phyloP scores from a whole-genome alignment of 1,140 invertebrate species.

The Drosophila pallidifrons region DNA sequence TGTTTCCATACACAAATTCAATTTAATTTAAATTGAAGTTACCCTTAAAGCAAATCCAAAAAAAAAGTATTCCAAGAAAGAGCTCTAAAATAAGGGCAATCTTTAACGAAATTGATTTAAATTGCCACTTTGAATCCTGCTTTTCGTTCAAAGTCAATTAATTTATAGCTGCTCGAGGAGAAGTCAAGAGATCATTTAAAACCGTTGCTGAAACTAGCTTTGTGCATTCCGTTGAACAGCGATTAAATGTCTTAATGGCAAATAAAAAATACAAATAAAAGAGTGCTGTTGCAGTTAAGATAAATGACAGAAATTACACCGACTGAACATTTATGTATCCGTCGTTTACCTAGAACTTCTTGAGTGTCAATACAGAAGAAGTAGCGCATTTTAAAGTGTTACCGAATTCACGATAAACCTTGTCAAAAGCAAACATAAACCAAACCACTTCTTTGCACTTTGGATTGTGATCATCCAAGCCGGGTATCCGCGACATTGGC shows the following conservation, averaged over 20 bases:
- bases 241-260: neutral
- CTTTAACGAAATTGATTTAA: too few species aligned
- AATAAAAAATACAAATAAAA: neutral
- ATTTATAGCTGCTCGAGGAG: too few species aligned
- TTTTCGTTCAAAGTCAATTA: too few species aligned
- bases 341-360: neutral
- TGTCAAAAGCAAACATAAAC: constrained; percentile 5
- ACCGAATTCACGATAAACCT: constrained; percentile 2
- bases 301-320: too few species aligned
- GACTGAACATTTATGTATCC: neutral
- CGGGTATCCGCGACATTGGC: neutral
- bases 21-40: too few species aligned
- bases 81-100: too few species aligned
- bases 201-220: too few species aligned
- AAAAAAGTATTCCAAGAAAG: too few species aligned
- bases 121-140: too few species aligned
- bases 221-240: neutral
- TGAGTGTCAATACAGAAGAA: neutral
- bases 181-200: too few species aligned
- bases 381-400: neutral
- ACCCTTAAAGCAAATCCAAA: too few species aligned
- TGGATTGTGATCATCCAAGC: neutral
- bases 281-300: neutral
- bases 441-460: neutral
- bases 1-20: too few species aligned